phyloP scores from a whole-genome alignment of 92 coral and sea anemone species.

The Epizoanthus ramosus region DNA sequence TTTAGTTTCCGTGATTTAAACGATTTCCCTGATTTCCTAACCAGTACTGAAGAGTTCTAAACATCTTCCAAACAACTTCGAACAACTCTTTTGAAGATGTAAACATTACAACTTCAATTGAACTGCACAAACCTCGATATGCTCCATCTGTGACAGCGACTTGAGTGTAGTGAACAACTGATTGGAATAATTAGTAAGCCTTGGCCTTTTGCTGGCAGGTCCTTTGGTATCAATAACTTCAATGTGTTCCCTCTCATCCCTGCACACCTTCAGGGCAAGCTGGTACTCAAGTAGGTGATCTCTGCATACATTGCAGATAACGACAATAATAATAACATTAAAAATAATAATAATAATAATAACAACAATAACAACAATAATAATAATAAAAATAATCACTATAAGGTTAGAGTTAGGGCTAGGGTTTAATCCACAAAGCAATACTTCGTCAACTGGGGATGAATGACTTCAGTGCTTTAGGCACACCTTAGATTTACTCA shows the following conservation, averaged over 20 bases:
- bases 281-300: constrained; percentile 76
- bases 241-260: constrained; percentile 20
- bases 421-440: no score
- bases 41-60: no score
- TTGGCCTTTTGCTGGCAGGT: constrained; percentile 66
- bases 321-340: neutral
- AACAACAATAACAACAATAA: neutral
- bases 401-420: no score
- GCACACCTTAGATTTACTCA: no score
- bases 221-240: constrained; percentile 34
- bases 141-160: constrained; percentile 13
- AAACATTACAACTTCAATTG: neutral
- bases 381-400: no score
- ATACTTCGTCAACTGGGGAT: no score
- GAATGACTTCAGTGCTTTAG: no score
- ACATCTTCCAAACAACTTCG: no score
- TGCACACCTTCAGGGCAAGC: constrained; percentile 52
- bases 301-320: constrained; percentile 35
- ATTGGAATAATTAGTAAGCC: constrained; percentile 69
- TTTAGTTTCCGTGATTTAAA: no score
- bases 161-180: constrained; percentile 65
- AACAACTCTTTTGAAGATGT: no score
- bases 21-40: no score
- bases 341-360: neutral
- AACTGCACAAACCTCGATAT: constrained; percentile 2